Percentiles rank a stretch among this genome's conserved stretches.
phyloP scores from a whole-genome alignment of 2,113 vertebrate species.

The Siphamia tubifer region DNA sequence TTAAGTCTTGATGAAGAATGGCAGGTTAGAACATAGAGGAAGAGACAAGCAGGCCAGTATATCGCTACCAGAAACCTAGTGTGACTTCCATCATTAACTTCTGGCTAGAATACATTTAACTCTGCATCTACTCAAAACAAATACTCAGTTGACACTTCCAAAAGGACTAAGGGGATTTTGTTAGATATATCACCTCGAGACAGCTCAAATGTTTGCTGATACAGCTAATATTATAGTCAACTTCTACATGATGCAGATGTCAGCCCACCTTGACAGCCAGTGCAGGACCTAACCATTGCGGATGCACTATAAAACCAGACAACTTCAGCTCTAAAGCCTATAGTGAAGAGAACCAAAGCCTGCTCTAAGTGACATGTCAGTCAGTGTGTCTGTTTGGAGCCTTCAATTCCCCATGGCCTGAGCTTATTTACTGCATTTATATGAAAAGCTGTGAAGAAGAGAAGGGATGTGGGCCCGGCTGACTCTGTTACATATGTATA shows the following conservation, averaged over 20 bases:
- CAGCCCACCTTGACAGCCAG: slow-evolving; percentile 54
- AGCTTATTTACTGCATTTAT: slow-evolving; percentile 82
- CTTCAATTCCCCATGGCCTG: slow-evolving; percentile 67
- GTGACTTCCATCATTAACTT: slow-evolving; percentile 45
- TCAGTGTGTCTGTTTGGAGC: slow-evolving; percentile 72
- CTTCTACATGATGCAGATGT: slow-evolving; percentile 49
- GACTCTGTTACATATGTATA: slow-evolving; percentile 79
- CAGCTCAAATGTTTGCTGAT: background rate
- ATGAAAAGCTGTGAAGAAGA: slow-evolving; percentile 73
- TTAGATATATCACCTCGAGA: background rate
- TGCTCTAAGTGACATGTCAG: slow-evolving; percentile 76
- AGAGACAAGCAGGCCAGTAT: slow-evolving; percentile 41
- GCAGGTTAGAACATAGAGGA: slow-evolving; percentile 42
- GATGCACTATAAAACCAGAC: slow-evolving; percentile 29
- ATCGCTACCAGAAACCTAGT: slow-evolving; percentile 6
- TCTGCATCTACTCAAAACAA: slow-evolving; percentile 9
- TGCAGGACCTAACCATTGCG: slow-evolving; percentile 26
- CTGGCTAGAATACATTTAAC: slow-evolving; percentile 1
- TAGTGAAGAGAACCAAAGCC: slow-evolving; percentile 70
- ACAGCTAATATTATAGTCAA: background rate
- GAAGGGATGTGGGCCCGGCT: slow-evolving; percentile 56
- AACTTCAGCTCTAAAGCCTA: slow-evolving; percentile 61
- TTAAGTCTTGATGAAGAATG: slow-evolving; percentile 72
- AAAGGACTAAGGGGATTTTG: background rate
- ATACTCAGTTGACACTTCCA: background rate